Conservation (phyloP, 2,888 invertebrate species). For the Oxystoma pomonae region DNA sequence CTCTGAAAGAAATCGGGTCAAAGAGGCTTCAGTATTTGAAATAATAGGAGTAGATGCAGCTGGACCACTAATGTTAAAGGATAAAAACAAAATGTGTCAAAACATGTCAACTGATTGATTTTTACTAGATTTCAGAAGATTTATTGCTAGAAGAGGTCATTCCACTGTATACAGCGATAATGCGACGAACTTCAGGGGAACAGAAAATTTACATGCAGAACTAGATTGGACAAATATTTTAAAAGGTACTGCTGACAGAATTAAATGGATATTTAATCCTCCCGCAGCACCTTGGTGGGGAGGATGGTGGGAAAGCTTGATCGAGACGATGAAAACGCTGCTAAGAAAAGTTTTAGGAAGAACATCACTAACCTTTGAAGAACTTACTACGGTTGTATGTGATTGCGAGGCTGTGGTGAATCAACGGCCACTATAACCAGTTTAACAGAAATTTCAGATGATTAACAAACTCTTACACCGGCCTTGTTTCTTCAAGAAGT, state of each 20-base stretch:
- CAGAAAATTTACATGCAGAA: not conserved
- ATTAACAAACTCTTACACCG: too few relatives aligned
- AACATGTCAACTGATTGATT: too few relatives aligned
- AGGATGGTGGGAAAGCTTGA: constrained; percentile 2
- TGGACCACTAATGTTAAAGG: too few relatives aligned
- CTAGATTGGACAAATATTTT: not conserved
- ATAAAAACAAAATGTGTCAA: too few relatives aligned
- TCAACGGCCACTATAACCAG: not conserved
- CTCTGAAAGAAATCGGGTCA: too few relatives aligned
- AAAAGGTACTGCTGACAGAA: not conserved
- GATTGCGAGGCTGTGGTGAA: not conserved
- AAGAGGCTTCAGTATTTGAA: too few relatives aligned
- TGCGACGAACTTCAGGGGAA: not conserved
- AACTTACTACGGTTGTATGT: not conserved
- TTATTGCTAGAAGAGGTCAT: constrained; percentile 1
- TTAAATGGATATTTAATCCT: constrained; percentile 4
- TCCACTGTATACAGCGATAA: not conserved
- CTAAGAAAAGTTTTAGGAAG: not conserved
- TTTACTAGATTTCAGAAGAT: not conserved
- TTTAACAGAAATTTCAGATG: too few relatives aligned
- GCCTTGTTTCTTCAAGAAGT: too few relatives aligned
- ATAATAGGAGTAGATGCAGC: too few relatives aligned
- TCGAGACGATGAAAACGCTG: not conserved
- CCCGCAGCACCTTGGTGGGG: constrained; percentile 3
- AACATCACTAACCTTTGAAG: not conserved